Percentiles rank a stretch among this genome's conserved stretches.
These are phyloP conservation scores for Crematogaster levior DNA, from an alignment of 2,888 invertebrate genomes.

Conservation along the genomic window DNA sequence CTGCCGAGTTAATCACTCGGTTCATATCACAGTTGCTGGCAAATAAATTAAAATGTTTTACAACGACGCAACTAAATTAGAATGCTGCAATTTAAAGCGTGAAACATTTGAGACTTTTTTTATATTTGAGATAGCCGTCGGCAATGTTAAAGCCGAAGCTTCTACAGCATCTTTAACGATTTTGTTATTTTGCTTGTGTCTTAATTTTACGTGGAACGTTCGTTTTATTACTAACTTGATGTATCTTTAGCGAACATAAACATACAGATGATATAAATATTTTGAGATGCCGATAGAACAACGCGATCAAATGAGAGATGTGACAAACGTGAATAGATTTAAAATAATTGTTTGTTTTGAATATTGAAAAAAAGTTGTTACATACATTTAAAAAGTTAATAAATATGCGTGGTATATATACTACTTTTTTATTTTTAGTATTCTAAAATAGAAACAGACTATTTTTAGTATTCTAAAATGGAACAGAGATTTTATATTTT, in stretches of 20 bases:
- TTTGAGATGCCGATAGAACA: conserved; percentile 13
- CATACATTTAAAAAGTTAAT: background rate
- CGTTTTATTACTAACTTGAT: conserved; percentile 4
- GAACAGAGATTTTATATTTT: background rate
- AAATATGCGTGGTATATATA: background rate
- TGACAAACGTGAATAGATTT: conserved; percentile 1
- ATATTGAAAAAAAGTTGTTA: too few relatives aligned
- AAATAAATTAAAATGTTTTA: conserved; percentile 42
- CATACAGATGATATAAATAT: background rate
- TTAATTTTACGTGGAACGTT: conserved; percentile 6
- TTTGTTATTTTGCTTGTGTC: conserved; percentile 10
- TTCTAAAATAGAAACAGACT: background rate
- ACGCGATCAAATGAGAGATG: background rate
- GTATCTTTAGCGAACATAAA: conserved; percentile 1
- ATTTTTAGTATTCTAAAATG: too few relatives aligned
- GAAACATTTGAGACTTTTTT: background rate
- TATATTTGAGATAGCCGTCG: conserved; percentile 30
- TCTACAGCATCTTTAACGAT: background rate
- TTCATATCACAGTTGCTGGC: background rate
- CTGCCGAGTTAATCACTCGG: conserved; percentile 3
- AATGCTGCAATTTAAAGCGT: conserved; percentile 13
- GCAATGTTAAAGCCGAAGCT: background rate
- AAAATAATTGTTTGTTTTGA: background rate
- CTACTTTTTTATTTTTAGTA: background rate
- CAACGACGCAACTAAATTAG: background rate